phyloP scores from a whole-genome alignment of 2,888 invertebrate species.

The Agapostemon virescens region DNA sequence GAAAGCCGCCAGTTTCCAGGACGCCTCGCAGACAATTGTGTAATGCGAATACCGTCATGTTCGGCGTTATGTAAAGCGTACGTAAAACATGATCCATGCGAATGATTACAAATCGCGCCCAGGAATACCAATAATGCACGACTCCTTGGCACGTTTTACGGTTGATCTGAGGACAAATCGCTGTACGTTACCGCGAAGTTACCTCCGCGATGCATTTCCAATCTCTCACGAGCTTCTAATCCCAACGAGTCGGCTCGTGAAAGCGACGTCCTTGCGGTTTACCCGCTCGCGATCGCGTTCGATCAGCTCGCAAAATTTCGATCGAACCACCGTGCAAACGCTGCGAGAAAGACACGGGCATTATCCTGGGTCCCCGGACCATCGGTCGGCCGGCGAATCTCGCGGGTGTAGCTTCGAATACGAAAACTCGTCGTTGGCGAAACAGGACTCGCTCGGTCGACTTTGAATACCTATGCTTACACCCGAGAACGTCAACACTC shows the following conservation, averaged over 20 bases:
- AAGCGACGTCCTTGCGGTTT: background rate
- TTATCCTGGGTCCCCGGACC: no score
- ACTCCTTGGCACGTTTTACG: conserved; percentile 50
- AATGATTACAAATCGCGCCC: conserved; percentile 37
- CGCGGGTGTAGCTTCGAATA: background rate
- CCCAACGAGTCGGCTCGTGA: background rate
- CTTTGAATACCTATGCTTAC: conserved; percentile 32
- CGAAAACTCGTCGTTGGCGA: conserved; percentile 28
- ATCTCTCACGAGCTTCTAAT: background rate
- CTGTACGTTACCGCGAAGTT: conserved; percentile 4
- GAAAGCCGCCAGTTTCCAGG: conserved; percentile 32
- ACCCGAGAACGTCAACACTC: conserved; percentile 45
- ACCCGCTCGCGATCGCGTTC: background rate
- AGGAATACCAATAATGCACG: conserved; percentile 47
- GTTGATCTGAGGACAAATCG: conserved; percentile 48
- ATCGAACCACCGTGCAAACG: no score
- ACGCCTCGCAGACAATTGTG: conserved; percentile 39
- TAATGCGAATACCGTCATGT: conserved; percentile 49
- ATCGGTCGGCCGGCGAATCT: background rate
- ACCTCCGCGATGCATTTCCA: background rate
- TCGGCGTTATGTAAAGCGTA: conserved; percentile 46
- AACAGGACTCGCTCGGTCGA: conserved; percentile 37
- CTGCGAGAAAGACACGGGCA: no score
- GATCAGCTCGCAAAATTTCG: background rate
- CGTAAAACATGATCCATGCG: conserved; percentile 54